Evolutionary conservation across 2,797 vertebrate genomes (phyloP).

Genomic region (Staurois parvus): DNA sequence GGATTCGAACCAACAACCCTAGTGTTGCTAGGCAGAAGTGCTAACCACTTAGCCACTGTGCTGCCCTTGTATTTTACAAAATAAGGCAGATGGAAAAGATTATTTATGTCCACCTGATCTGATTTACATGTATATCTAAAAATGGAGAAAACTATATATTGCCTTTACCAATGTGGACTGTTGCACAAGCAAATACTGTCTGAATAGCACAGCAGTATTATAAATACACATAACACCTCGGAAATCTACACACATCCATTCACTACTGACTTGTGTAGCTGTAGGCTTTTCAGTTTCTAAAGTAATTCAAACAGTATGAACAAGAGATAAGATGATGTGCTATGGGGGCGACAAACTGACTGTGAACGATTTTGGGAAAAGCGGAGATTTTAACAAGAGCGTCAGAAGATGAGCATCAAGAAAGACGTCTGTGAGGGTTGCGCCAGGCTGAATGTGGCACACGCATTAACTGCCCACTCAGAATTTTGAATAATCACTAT

Average conservation of each 20-base stretch:
- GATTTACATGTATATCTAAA: too few relatives aligned
- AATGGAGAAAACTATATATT: too few relatives aligned
- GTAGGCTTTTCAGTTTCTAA: not conserved
- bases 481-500: constrained; percentile 24
- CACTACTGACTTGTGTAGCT: not conserved
- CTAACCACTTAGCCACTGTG: too few relatives aligned
- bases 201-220: not conserved
- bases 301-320: not conserved
- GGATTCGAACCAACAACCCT: too few relatives aligned
- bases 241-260: constrained; percentile 5
- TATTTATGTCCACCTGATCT: too few relatives aligned
- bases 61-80: too few relatives aligned
- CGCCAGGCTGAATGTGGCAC: constrained; percentile 14
- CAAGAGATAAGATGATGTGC: constrained; percentile 27
- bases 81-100: too few relatives aligned
- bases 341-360: constrained; percentile 2
- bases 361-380: constrained; percentile 26
- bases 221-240: not conserved
- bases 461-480: constrained; percentile 9
- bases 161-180: too few relatives aligned
- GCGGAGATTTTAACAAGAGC: constrained; percentile 7
- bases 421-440: constrained; percentile 4
- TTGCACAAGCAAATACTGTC: too few relatives aligned
- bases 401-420: not conserved
- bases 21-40: too few relatives aligned